Base-by-base conservation (phyloP, 64 coral and sea anemone genomes). In the Anthopleura sola region DNA sequence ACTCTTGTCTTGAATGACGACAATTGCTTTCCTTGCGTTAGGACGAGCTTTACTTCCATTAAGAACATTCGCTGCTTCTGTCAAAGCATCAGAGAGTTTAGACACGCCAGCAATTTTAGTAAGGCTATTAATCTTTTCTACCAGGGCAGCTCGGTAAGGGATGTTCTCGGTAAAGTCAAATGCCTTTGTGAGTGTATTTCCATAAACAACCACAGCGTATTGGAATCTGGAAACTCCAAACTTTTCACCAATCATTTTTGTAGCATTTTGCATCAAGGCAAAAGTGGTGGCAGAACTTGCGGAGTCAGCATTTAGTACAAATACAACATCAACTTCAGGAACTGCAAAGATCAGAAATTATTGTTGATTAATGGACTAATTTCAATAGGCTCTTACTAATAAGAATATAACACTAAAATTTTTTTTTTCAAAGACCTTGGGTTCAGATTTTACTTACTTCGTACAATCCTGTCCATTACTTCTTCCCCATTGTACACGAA, bases 141-240 rank as follows among this genome's bases (percentile, higher is more conserved):
- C 40, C n/a, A 91, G 33, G 1, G 50, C 76, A 5, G 68, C 28
- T 80, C 44, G 49, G 32, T 86, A 55, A 33, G 89, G 89, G 6
- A 91, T 29, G 17, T 36, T 55, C 10, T 60, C 75, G 21, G 74
- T 48, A 38, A 91, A 91, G 31, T 86, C 55, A 48, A 91, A 49
- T 31, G n/a, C 21, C 15, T 1, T 80, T 36, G 48, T 82, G 40
- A 11, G 13, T 29, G 34, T 78, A 34, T 74, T 76, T 0, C 89
- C 89, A 81, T 86, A 91, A 28, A 91, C 75, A 38, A 91, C 85
- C 5, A 91, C 84, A 36, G 71, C 62, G 62, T 91, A 91, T 48
- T 86, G 89, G 53, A 91, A 86, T 50, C 83, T 85, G 55, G 20
- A 19, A 24, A 86, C 50, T 10, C 84, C 89, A 64, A 78, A 91